A percentile compares a stretch with the other conserved stretches of the same genome.
Conservation (phyloP, 1,140 invertebrate species). For the Formica exsecta region DNA sequence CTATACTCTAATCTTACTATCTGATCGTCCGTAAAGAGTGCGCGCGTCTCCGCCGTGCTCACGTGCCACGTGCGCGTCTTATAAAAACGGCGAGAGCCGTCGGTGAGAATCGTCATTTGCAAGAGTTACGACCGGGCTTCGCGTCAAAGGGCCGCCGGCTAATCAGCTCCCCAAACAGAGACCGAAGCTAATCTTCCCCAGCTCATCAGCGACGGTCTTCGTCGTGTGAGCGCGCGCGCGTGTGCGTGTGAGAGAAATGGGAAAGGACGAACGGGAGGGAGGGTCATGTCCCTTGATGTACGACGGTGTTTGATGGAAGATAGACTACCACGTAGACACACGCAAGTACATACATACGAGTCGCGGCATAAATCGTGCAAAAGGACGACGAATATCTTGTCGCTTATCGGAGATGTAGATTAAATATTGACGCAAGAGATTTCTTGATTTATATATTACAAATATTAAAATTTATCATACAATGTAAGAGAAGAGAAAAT, state of each 20-base stretch:
- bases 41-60: not conserved
- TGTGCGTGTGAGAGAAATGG: slow-evolving; percentile 1
- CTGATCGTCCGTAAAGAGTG: slow-evolving; percentile 3
- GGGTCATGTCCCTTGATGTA: slow-evolving; percentile 63
- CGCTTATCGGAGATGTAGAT: not conserved
- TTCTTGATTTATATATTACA: not conserved
- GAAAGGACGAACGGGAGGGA: slow-evolving; percentile 13
- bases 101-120: slow-evolving; percentile 71
- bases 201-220: slow-evolving; percentile 70
- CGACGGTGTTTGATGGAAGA: slow-evolving; percentile 52
- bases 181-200: slow-evolving; percentile 75
- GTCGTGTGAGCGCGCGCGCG: not conserved
- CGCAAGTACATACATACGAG: not conserved
- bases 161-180: slow-evolving; percentile 77
- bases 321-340: not conserved
- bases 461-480: slow-evolving; percentile 19
- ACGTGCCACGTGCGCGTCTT: slow-evolving; percentile 24
- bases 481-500: not conserved
- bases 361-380: slow-evolving; percentile 11
- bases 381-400: not conserved
- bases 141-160: slow-evolving; percentile 72
- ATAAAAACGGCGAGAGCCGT: slow-evolving; percentile 36
- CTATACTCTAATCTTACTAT: not conserved
- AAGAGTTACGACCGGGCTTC: slow-evolving; percentile 29
- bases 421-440: not conserved